Evolutionary conservation across 2,888 invertebrate species (phyloP), one percentile per base, ranked within the genome.

Genomic region (Sarcophaga rosellei): DNA sequence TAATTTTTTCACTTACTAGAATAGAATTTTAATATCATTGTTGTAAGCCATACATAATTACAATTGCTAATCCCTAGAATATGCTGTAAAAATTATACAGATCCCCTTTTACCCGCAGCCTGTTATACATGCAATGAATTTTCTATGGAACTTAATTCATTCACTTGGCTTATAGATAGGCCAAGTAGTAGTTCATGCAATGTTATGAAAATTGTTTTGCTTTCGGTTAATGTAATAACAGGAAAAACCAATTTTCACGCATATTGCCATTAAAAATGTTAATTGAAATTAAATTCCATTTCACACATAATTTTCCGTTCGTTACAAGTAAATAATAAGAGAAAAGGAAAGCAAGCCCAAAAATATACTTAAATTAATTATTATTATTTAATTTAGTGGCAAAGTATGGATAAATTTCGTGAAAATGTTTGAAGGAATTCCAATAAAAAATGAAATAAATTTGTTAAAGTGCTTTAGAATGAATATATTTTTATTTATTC

Each of bases 251-350:
- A 23, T 47, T 45, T 45, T 73, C 21, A 47, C 63, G 23, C 23
- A 65, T 53, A 47, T 75, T 63, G 65, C 12, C 53, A 63, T 53
- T 35, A 25, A 20, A 59, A 25, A 20, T 10, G 5, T 53, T 65
- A 75, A 75, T 65, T 65, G n/a, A 75, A 63, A 63, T 63, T 25
- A 63, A 74, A 53, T 63, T 53, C 3, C 63, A 62, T 62, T 62
- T 20, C 53, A 47, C 74, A 63, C 61, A 63, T 45, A 63, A 73
- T 21, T 62, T 17, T 74, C 5, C 20, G 12, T 72, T 25, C 57
- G 20, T 59, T 53, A 57, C 3, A 17, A 17, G 17, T 5, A 47
- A 47, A 47, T 6, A 10, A 35, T 11, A n/a, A 1, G 53, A 70
- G 57, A 59, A 3, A 0, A 73, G 6, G 2, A 15, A 20, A 73